Percentiles rank a stretch among this genome's conserved stretches.
These are phyloP conservation scores for Teleogryllus oceanicus DNA, from an alignment of 2,888 invertebrate genomes.

Conservation along the genomic window DNA sequence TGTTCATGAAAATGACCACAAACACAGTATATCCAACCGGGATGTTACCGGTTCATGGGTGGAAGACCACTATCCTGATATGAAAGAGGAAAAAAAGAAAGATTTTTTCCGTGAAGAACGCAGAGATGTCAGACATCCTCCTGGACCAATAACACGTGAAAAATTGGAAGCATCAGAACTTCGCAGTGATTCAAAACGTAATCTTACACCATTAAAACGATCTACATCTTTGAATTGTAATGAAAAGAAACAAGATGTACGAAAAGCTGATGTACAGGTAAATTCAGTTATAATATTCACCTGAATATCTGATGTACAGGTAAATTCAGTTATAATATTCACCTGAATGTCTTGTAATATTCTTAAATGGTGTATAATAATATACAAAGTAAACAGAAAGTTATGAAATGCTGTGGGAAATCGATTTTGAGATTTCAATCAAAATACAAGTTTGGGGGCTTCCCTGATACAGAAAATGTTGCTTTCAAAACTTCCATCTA, in stretches of 20 bases:
- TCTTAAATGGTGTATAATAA: too few species aligned
- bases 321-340: neutral
- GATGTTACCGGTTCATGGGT: slow-evolving; percentile 50
- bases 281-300: neutral
- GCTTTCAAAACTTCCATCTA: too few species aligned
- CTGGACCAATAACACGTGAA: slow-evolving; percentile 59
- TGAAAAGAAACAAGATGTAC: slow-evolving; percentile 23
- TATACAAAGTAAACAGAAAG: too few species aligned
- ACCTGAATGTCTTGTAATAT: neutral
- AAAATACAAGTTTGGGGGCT: too few species aligned
- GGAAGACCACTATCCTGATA: slow-evolving; percentile 42
- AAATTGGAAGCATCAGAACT: slow-evolving; percentile 57
- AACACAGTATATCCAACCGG: slow-evolving; percentile 24
- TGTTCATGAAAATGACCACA: slow-evolving; percentile 30
- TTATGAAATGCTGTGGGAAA: too few species aligned
- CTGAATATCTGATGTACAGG: slow-evolving; percentile 19
- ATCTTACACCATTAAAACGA: slow-evolving; percentile 54
- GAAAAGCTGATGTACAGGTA: slow-evolving; percentile 25
- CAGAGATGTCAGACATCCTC: slow-evolving; percentile 46
- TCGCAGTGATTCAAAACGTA: slow-evolving; percentile 48
- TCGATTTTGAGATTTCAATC: too few species aligned
- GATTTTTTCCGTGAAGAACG: slow-evolving; percentile 32
- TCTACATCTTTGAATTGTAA: slow-evolving; percentile 31
- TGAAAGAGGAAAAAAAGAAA: slow-evolving; percentile 44
- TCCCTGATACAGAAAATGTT: too few species aligned